Evolutionary conservation across 2,888 invertebrate genomes (phyloP), one percentile per base, ranked within the genome.

Genomic region (Caenorhabditis becei): DNA sequence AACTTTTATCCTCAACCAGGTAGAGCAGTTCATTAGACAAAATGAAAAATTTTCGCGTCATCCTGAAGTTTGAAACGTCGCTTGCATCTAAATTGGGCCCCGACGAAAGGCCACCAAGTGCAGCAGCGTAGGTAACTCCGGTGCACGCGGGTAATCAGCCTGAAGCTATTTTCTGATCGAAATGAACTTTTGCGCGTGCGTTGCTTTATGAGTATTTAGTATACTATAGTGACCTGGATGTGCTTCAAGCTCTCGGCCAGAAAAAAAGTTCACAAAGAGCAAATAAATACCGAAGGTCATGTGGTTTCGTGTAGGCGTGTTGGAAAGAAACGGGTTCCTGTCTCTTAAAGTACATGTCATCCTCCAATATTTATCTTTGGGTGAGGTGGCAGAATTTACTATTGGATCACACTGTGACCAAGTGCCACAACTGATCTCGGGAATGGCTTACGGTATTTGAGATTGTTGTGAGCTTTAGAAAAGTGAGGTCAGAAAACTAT

Each of bases 261-360:
- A 32, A 44, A 62, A 54, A 37, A 35, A 62, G 65, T 51, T 65
- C 65, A 66, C 49, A 62, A 62, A 51, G 74, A 65, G 74, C 47
- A 66, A 74, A 74, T 74, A 74, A 74, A 74, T 58, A 72, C 65
- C 35, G 65, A 54, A 23, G 47, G 58, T 72, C 72, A 72, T 56
- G 72, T 63, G 72, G 72, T 65, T 56, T 28, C 51, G 72, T 65
- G 65, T 63, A 47, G 65, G 63, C 53, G 54, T 63, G 54, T 28
- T 11, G 20, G 58, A 4, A 10, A 32, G 20, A 37, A 49, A 47
- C 49, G 72, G 65, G 56, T 72, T 72, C 49, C 53, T 49, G 35
- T 72, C 44, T 59, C 61, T 65, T 58, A 72, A 72, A 72, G 72
- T 72, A 49, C 72, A 72, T 56, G 63, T 58, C 26, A 26, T 28